Conservation (phyloP, 2,797 vertebrate species). For the Propithecus deckenii region DNA sequence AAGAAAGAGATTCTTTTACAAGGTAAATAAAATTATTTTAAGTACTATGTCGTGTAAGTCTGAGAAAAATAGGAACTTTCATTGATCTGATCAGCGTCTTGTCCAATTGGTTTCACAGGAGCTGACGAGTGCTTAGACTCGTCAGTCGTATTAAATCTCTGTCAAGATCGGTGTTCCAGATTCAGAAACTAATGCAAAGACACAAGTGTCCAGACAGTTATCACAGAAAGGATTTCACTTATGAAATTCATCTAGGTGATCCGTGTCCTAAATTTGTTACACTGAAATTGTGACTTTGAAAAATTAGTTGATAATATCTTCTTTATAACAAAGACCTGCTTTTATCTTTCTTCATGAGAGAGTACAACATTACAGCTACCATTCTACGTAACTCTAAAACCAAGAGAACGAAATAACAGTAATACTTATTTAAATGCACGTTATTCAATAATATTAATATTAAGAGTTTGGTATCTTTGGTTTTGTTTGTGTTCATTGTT, state of each 20-base stretch:
- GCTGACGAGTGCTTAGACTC: not conserved
- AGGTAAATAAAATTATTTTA: not conserved
- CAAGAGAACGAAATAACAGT: accelerated
- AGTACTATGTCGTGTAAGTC: not conserved
- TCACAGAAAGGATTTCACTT: not conserved
- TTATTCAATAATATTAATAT: not conserved
- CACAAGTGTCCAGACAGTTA: not conserved
- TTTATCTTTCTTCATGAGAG: not conserved
- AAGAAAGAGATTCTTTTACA: not conserved
- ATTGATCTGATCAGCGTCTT: not conserved
- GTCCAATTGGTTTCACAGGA: not conserved
- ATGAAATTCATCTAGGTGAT: not conserved
- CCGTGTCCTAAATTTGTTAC: not conserved
- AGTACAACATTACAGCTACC: accelerated
- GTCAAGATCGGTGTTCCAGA: not conserved
- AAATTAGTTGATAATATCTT: not conserved
- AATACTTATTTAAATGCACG: not conserved
- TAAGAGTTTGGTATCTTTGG: not conserved
- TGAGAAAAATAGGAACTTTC: not conserved
- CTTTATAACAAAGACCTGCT: not conserved
- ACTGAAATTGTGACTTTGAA: not conserved
- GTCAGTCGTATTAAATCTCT: not conserved
- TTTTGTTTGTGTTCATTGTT: not conserved
- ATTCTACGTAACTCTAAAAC: no score
- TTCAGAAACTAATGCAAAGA: not conserved